Conservation (phyloP, 2,888 invertebrate species). For the Ophraella communa region DNA sequence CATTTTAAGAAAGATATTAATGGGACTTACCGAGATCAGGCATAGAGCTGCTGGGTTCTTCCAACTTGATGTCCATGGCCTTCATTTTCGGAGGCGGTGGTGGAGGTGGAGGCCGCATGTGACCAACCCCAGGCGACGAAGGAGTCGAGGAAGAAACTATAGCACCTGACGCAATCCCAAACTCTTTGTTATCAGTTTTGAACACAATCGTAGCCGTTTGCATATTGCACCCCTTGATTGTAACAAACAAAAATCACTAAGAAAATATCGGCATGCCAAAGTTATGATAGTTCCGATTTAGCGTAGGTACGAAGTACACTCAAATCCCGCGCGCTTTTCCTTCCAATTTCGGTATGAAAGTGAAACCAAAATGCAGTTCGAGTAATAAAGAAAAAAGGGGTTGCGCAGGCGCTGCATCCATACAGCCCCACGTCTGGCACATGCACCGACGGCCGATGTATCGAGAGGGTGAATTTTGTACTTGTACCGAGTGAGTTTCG, state of each 20-base stretch:
- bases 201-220: conserved; percentile 65
- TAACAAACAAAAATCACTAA: conserved; percentile 60
- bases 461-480: conserved; percentile 50
- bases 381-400: conserved; percentile 52
- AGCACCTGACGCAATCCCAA: conserved; percentile 53
- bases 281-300: neutral
- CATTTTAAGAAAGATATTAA: neutral
- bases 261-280: conserved; percentile 51
- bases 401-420: conserved; percentile 66
- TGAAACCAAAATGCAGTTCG: conserved; percentile 59
- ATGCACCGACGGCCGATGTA: conserved; percentile 61
- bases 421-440: conserved; percentile 61
- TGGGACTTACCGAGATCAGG: conserved; percentile 83
- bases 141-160: conserved; percentile 56
- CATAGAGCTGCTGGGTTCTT: conserved; percentile 87
- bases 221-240: conserved; percentile 59
- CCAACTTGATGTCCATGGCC: conserved; percentile 62
- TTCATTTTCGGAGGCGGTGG: conserved; percentile 56
- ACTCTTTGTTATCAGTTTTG: conserved; percentile 56
- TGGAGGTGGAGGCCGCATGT: conserved; percentile 65
- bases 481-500: conserved; percentile 51
- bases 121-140: conserved; percentile 51
- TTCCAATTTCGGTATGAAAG: conserved; percentile 55
- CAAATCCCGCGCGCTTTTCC: conserved; percentile 36
- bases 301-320: neutral